Evolutionary conservation across 1,140 invertebrate genomes (phyloP).

Genomic region (Drosophila lacertosa): DNA sequence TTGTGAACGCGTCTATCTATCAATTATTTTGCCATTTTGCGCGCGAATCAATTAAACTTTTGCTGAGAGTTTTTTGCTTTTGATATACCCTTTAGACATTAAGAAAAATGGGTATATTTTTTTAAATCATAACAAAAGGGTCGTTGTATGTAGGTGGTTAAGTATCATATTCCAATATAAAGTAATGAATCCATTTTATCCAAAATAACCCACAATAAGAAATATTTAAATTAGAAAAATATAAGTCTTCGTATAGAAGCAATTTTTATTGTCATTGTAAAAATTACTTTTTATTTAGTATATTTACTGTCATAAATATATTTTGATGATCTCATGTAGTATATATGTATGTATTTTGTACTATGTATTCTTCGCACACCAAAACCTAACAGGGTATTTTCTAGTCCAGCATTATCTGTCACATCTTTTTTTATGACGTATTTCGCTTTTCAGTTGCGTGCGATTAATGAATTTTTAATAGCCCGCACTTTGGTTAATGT

Average conservation of each 20-base stretch:
- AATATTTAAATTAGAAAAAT: too few relatives aligned
- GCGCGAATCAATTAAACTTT: constrained; percentile 78
- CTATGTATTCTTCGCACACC: too few relatives aligned
- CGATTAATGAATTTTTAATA: constrained; percentile 81
- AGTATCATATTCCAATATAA: too few relatives aligned
- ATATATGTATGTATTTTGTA: too few relatives aligned
- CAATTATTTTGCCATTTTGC: constrained; percentile 75
- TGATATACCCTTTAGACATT: background rate
- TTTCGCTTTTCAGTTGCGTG: constrained; percentile 56
- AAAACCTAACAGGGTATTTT: background rate
- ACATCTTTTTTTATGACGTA: constrained; percentile 47
- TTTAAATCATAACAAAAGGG: too few relatives aligned
- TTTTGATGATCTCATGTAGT: too few relatives aligned
- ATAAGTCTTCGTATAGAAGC: too few relatives aligned
- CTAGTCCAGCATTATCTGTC: background rate
- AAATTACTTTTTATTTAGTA: too few relatives aligned
- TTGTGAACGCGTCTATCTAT: constrained; percentile 54
- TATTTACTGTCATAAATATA: too few relatives aligned
- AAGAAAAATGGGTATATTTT: background rate
- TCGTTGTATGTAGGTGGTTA: background rate
- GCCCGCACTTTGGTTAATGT: constrained; percentile 75
- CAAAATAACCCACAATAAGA: too few relatives aligned
- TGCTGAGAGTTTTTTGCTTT: constrained; percentile 35
- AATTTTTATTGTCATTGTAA: too few relatives aligned
- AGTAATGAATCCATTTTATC: too few relatives aligned